Conservation (phyloP, 2,888 invertebrate genomes). For the Zonitis immaculata region DNA sequence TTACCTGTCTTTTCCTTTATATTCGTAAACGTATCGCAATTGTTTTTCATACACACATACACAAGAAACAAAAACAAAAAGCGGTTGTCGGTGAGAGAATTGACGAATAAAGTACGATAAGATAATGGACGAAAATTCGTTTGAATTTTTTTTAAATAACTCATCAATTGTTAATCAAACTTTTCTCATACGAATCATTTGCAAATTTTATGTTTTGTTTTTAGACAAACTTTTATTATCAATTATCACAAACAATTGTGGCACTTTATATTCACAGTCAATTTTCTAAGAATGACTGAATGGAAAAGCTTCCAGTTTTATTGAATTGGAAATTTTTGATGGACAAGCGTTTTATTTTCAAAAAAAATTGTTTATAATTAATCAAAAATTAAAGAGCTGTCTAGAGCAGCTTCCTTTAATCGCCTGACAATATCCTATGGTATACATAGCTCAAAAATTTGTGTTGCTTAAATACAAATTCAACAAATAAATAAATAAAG, state of each 20-base stretch:
- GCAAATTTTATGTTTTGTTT: no score
- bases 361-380: neutral
- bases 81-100: conserved; percentile 11
- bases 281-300: no score
- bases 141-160: conserved; percentile 14
- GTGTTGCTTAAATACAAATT: no score
- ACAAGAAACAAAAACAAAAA: neutral
- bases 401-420: no score
- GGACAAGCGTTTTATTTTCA: neutral
- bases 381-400: neutral
- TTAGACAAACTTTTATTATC: neutral
- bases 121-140: conserved; percentile 20
- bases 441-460: no score
- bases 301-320: no score
- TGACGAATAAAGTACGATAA: conserved; percentile 21
- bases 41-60: conserved; percentile 7
- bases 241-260: no score
- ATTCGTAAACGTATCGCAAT: conserved; percentile 4
- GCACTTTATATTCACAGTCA: no score
- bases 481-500: no score
- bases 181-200: conserved; percentile 21
- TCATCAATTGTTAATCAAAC: conserved; percentile 18
- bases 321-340: neutral
- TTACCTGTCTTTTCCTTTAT: conserved; percentile 23
- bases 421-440: no score